These are phyloP conservation scores for Porites australiensis DNA, from an alignment of 64 coral and sea anemone species.

Conservation along the genomic window DNA sequence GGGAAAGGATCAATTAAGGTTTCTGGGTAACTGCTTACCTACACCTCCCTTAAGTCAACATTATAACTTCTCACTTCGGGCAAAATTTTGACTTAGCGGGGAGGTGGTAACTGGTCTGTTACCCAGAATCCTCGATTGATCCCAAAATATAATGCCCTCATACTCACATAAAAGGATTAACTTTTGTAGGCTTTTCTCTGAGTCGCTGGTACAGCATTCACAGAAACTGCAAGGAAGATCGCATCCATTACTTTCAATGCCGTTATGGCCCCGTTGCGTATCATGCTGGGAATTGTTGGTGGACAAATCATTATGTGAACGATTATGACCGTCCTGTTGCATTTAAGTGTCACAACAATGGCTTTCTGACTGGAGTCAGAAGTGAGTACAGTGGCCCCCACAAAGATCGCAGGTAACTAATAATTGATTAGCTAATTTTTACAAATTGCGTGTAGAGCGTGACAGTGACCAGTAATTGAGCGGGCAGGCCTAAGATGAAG, in stretches of 20 bases:
- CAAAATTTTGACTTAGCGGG: too few species aligned
- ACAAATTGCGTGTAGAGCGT: too few species aligned
- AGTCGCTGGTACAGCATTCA: not conserved
- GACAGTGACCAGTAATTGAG: too few species aligned
- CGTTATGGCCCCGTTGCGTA: not conserved
- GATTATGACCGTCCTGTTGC: not conserved
- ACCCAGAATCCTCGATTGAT: too few species aligned
- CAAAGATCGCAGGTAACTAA: not conserved
- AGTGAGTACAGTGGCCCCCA: not conserved
- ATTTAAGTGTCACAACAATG: constrained; percentile 25
- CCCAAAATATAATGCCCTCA: too few species aligned
- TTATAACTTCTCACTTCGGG: too few species aligned
- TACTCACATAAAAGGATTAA: too few species aligned
- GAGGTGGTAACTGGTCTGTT: too few species aligned
- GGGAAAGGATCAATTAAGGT: too few species aligned
- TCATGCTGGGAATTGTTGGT: not conserved
- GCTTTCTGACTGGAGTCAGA: constrained; percentile 16
- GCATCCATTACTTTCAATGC: constrained; percentile 17
- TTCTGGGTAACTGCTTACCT: too few species aligned
- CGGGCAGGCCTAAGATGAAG: too few species aligned
- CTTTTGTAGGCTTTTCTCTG: not conserved
- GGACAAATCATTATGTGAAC: constrained; percentile 16
- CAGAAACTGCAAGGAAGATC: constrained; percentile 41
- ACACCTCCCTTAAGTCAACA: too few species aligned
- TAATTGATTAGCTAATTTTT: not conserved